A percentile compares a stretch with the other conserved stretches of the same genome.
These are phyloP conservation scores for Cyprinodon variegatus DNA, from an alignment of 2,113 vertebrate genomes.

Conservation along the genomic window DNA sequence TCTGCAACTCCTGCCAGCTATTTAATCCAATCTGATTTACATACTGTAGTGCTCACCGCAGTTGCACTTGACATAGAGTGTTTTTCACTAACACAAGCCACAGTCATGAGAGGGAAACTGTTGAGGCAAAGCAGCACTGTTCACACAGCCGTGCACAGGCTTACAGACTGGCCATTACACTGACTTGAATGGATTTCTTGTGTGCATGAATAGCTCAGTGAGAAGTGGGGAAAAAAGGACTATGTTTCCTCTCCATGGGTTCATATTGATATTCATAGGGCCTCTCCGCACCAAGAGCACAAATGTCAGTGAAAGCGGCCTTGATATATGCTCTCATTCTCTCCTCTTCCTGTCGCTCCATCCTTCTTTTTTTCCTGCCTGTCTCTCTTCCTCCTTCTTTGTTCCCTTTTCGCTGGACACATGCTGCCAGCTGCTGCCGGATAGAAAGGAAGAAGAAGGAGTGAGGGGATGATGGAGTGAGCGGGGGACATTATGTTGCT, in stretches of 20 bases:
- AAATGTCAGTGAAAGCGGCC: constrained; percentile 74
- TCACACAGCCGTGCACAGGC: constrained; percentile 61
- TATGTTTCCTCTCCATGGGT: constrained; percentile 69
- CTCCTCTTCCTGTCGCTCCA: constrained; percentile 75
- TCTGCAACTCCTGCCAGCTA: constrained; percentile 42
- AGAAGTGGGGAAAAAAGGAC: constrained; percentile 45
- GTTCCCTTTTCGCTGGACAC: constrained; percentile 66
- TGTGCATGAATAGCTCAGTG: constrained; percentile 73
- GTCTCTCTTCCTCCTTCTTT: constrained; percentile 66
- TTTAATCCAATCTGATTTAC: constrained; percentile 71
- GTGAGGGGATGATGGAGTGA: constrained; percentile 59
- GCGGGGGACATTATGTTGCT: constrained; percentile 58
- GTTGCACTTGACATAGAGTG: constrained; percentile 74
- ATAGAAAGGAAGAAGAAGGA: constrained; percentile 26
- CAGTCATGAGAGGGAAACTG: constrained; percentile 52
- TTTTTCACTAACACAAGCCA: constrained; percentile 62
- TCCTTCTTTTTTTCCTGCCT: constrained; percentile 59
- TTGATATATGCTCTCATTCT: constrained; percentile 76
- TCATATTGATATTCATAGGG: constrained; percentile 79
- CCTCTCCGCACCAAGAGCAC: constrained; percentile 71
- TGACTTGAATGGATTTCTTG: constrained; percentile 75
- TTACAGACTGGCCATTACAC: constrained; percentile 69
- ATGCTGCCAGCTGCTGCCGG: constrained; percentile 55
- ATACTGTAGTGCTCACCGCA: constrained; percentile 66
- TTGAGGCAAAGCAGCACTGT: constrained; percentile 54